Evolutionary conservation across 2,888 invertebrate genomes (phyloP).

Genomic region (Apodemia mormo): DNA sequence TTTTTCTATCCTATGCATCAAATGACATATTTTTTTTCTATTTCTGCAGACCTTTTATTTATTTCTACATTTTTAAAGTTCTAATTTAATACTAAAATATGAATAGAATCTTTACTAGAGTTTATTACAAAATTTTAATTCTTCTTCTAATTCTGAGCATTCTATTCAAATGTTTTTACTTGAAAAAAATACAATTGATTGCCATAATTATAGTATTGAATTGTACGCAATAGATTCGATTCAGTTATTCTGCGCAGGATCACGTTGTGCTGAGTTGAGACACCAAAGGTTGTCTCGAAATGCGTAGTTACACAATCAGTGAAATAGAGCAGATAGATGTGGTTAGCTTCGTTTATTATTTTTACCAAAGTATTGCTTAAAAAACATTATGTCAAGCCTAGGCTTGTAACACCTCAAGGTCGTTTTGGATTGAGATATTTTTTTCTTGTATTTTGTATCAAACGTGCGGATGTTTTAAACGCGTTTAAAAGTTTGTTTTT

Average conservation of each 20-base stretch:
- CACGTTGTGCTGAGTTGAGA: constrained; percentile 52
- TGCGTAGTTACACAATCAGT: constrained; percentile 52
- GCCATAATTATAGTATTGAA: constrained; percentile 35
- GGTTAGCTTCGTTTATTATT: constrained; percentile 40
- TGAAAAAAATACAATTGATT: background rate
- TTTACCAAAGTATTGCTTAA: constrained; percentile 31
- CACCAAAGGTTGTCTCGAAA: constrained; percentile 54
- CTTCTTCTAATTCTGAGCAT: background rate
- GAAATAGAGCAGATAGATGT: constrained; percentile 52
- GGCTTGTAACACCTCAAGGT: background rate
- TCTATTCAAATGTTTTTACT: background rate
- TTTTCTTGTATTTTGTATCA: too few species aligned
- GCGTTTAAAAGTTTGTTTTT: too few species aligned
- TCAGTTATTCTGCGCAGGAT: constrained; percentile 48
- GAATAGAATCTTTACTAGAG: too few species aligned
- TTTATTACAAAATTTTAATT: too few species aligned
- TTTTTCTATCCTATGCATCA: too few species aligned
- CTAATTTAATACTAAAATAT: too few species aligned
- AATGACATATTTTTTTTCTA: too few species aligned
- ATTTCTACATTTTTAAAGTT: too few species aligned
- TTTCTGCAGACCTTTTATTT: too few species aligned
- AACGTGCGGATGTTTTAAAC: too few species aligned
- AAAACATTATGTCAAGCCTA: constrained; percentile 27
- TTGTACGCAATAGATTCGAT: constrained; percentile 49
- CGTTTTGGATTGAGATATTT: background rate